Evolutionary conservation across 2,797 vertebrate genomes (phyloP), one percentile per base, ranked within the genome.

Genomic region (Anguilla obscura): DNA sequence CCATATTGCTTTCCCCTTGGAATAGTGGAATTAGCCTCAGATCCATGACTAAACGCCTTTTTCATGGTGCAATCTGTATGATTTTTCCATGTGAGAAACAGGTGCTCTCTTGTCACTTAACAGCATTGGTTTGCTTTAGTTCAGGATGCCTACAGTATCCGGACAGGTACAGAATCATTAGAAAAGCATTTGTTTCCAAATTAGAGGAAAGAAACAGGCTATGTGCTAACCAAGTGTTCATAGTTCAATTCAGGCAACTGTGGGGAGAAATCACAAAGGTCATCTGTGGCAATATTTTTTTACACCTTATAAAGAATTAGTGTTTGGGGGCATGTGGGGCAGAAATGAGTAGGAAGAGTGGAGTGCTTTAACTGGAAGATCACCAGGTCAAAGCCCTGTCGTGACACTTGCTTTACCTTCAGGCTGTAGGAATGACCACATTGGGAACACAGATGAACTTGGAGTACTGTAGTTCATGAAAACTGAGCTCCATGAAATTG

Each of bases 401-500:
- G 71, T 91, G 91, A 93, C 92, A 91, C 24, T 89, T 84, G 89
- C 91, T 91, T 40, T 36, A 36, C 74, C 74, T 40, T 14, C 85
- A 87, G 89, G 14, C 90, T 8, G 36, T 56, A 90, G 88, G 86
- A 91, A 90, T 88, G 87, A 40, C 88, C 54, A 84, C 36, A 54
- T 30, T 12, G 40, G 88, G 92, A n/a, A 27, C 89, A 71, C 56
- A 3, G 0, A 89, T 90, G 90, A 87, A 93, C 87, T 92, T 86
- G 48, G 71, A 86, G 89, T 87, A 56, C 86, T 87, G 95, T 74
- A 95, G 94, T 94, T 95, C 93, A 91, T 88, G 85, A 52, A 85
- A 90, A 94, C 93, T 93, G 92, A 93, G 94, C 92, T 30, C 9
- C 83, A 92, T 88, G 90, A 89, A 93, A 94, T 88, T 89, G 92